Conservation (phyloP, 2,888 invertebrate genomes). For the Lasioglossum zephyrum region DNA sequence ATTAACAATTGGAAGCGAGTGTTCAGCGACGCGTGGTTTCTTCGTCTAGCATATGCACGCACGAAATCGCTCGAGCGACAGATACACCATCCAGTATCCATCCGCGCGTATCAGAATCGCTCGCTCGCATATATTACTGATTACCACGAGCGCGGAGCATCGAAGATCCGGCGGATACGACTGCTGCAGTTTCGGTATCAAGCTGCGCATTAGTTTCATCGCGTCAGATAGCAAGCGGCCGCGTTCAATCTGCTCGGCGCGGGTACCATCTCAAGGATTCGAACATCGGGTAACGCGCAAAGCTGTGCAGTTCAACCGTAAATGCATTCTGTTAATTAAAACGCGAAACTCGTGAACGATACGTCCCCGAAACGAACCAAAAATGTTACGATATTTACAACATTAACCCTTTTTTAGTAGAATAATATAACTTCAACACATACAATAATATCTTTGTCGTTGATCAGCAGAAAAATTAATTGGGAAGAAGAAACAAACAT, state of each 20-base stretch:
- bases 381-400: too few relatives aligned
- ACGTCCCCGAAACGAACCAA: too few relatives aligned
- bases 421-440: too few relatives aligned
- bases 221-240: conserved; percentile 45
- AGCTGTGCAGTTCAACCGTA: background rate
- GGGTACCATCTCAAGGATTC: conserved; percentile 50
- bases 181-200: conserved; percentile 44
- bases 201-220: conserved; percentile 37
- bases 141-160: conserved; percentile 30
- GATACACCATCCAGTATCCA: conserved; percentile 34
- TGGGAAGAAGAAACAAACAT: too few relatives aligned
- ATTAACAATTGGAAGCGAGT: background rate
- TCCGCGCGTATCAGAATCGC: conserved; percentile 42
- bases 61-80: conserved; percentile 18
- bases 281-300: background rate
- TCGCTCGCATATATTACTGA: conserved; percentile 45
- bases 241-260: conserved; percentile 47
- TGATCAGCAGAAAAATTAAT: too few relatives aligned
- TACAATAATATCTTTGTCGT: too few relatives aligned
- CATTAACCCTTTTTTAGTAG: too few relatives aligned
- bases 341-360: background rate
- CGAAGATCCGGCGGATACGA: conserved; percentile 55
- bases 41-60: background rate
- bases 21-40: background rate
- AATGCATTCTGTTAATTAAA: background rate